phyloP scores from a whole-genome alignment of 2,113 vertebrate genomes.

The Apteryx owenii region DNA sequence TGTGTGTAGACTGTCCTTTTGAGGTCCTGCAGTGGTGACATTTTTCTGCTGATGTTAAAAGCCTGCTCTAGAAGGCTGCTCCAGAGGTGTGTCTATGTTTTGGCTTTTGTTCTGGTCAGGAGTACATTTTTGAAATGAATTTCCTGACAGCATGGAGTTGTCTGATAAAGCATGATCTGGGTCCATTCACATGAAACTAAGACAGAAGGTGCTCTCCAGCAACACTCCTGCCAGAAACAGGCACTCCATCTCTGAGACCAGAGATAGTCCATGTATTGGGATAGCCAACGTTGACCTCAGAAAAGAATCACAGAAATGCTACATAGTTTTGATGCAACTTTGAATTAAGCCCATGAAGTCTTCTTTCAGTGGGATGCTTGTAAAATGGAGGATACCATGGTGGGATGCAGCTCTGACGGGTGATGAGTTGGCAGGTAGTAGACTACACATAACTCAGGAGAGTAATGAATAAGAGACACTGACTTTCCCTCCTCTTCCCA shows the following conservation, averaged over 20 bases:
- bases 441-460: neutral
- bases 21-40: neutral
- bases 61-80: neutral
- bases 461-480: neutral
- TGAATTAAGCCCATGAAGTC: neutral
- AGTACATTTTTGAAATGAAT: neutral
- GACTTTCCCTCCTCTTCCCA: neutral
- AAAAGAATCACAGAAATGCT: neutral
- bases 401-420: neutral
- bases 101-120: neutral
- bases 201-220: neutral
- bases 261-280: no score
- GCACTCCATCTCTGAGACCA: neutral
- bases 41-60: neutral
- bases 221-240: neutral
- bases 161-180: neutral
- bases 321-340: neutral
- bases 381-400: neutral
- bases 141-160: neutral
- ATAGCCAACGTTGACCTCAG: neutral
- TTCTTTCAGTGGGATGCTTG: neutral
- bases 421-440: neutral
- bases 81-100: neutral
- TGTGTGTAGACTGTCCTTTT: neutral
- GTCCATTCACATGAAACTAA: neutral